These are phyloP conservation scores for Plotosus lineatus DNA, from an alignment of 2,113 vertebrate genomes.

Conservation along the genomic window DNA sequence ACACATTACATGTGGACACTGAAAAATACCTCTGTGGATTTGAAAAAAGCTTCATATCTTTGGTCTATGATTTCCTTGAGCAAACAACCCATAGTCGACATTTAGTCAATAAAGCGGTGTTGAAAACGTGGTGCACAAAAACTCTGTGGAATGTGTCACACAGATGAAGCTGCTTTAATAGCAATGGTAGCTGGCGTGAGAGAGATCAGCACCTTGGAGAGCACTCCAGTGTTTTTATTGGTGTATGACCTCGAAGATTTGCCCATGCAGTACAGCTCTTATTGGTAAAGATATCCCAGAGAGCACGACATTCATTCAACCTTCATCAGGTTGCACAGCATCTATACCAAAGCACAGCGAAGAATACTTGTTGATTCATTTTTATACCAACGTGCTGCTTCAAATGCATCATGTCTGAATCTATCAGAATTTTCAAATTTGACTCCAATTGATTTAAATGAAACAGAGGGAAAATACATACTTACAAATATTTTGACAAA, in stretches of 20 bases:
- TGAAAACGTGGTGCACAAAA: neutral
- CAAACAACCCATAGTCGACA: neutral
- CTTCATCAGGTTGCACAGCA: neutral
- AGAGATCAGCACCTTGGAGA: constrained; percentile 63
- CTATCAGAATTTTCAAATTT: neutral
- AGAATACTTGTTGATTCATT: neutral
- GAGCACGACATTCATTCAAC: neutral
- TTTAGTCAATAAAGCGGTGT: neutral
- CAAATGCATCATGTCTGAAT: neutral
- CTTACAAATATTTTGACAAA: neutral
- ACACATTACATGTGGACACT: neutral
- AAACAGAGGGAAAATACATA: neutral
- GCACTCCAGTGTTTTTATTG: constrained; percentile 48
- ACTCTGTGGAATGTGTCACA: neutral
- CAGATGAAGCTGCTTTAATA: constrained; percentile 6
- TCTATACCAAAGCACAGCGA: neutral
- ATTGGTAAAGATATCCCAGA: neutral
- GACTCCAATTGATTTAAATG: neutral
- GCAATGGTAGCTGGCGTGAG: constrained; percentile 22
- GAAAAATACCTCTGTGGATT: neutral
- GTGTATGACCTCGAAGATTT: constrained; percentile 10
- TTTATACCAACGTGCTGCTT: neutral
- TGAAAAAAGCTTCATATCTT: neutral
- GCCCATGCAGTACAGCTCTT: too few relatives aligned
- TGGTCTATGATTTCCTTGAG: neutral